Conservation (phyloP, 2,888 invertebrate species). For the Schizaphis graminum region DNA sequence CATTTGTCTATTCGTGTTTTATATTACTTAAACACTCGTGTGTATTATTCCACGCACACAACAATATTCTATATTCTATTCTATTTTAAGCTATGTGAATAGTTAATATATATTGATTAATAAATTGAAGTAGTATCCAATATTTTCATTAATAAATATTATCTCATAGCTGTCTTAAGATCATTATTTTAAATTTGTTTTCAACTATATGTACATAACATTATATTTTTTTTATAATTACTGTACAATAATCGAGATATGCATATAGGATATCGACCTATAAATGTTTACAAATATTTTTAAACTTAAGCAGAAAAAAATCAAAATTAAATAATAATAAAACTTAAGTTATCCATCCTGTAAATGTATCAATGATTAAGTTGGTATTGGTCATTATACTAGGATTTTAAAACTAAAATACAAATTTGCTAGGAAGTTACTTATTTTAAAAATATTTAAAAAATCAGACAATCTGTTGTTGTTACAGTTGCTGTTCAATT, state of each 20-base stretch:
- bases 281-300: neutral
- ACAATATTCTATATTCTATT: too few species aligned
- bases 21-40: too few species aligned
- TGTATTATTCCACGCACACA: too few species aligned
- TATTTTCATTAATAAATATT: neutral
- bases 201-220: neutral
- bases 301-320: neutral
- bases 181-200: neutral
- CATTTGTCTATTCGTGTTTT: too few species aligned
- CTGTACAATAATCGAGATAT: neutral
- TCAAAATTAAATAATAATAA: neutral
- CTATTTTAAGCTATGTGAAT: too few species aligned
- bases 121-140: neutral
- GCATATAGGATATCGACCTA: neutral
- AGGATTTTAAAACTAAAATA: too few species aligned
- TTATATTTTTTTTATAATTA: too few species aligned
- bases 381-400: too few species aligned
- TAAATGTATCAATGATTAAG: too few species aligned
- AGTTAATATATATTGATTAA: too few species aligned
- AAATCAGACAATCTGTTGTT: neutral
- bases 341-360: neutral
- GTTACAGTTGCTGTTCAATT: neutral
- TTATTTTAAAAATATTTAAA: neutral
- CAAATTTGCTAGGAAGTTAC: neutral
- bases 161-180: neutral